Conservation (phyloP, 2,113 vertebrate genomes). For the Oreochromis aureus region DNA sequence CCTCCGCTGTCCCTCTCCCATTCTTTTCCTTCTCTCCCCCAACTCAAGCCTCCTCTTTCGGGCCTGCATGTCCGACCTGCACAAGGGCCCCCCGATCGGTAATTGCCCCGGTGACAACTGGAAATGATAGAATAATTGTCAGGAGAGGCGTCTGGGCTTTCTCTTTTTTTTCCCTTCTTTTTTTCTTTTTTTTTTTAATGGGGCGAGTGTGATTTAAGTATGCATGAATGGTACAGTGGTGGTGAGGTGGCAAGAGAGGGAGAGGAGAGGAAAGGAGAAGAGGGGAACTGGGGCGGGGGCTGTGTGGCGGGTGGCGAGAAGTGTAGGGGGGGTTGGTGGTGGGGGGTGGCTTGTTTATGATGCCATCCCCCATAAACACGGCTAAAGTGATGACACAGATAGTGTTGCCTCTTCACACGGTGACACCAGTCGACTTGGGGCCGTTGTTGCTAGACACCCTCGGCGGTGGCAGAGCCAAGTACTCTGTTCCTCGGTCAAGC, state of each 20-base stretch:
- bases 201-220: conserved; percentile 95
- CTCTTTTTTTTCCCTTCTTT: conserved; percentile 1
- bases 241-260: conserved; percentile 24
- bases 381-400: conserved; percentile 95
- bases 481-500: conserved; percentile 83
- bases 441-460: conserved; percentile 77
- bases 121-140: conserved; percentile 99
- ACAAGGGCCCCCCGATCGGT: conserved; percentile 84
- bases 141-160: conserved; percentile 85
- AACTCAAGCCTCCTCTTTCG: conserved; percentile 43
- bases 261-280: conserved; percentile 3
- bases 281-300: conserved; percentile 31
- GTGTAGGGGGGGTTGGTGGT: background rate
- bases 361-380: conserved; percentile 98
- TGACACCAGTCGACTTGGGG: conserved; percentile 87
- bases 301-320: conserved; percentile 1
- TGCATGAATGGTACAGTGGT: conserved; percentile 86
- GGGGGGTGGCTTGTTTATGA: conserved; percentile 94
- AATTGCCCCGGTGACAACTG: conserved; percentile 99
- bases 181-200: conserved; percentile 79
- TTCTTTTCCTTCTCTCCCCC: conserved; percentile 21
- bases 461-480: conserved; percentile 66
- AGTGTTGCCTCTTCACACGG: conserved; percentile 84
- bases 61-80: conserved; percentile 50
- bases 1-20: conserved; percentile 19